A percentile compares a stretch with the other conserved stretches of the same genome.
phyloP scores from a whole-genome alignment of 2,113 vertebrate genomes.

The Melozone crissalis region DNA sequence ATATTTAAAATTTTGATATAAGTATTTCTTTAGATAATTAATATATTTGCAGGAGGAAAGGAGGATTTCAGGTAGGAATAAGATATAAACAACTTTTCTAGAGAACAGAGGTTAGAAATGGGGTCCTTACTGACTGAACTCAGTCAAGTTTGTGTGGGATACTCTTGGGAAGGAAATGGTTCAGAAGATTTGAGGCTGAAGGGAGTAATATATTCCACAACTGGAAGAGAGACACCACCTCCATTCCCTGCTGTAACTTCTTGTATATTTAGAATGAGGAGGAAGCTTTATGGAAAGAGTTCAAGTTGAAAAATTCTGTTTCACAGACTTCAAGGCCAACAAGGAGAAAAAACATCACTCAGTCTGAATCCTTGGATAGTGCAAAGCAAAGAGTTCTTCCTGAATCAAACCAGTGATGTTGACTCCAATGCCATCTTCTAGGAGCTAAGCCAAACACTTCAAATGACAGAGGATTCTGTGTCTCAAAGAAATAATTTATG shows the following conservation, averaged over 20 bases:
- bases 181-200: neutral
- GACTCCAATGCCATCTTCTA: neutral
- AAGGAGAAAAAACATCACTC: neutral
- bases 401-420: neutral
- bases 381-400: neutral
- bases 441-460: neutral
- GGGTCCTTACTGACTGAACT: neutral
- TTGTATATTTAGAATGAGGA: constrained; percentile 34
- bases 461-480: neutral
- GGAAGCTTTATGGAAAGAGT: constrained; percentile 9
- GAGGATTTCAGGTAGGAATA: neutral
- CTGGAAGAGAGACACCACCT: neutral
- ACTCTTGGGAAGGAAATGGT: neutral
- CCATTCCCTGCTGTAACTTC: neutral
- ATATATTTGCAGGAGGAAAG: neutral
- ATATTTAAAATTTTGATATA: neutral
- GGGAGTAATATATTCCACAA: neutral
- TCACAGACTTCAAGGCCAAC: neutral
- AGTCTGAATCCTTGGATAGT: neutral
- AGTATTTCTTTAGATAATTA: neutral
- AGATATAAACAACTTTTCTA: neutral
- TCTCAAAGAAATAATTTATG: neutral
- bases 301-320: constrained; percentile 11
- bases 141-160: neutral
- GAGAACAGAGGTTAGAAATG: neutral